phyloP scores from a whole-genome alignment of 2,113 vertebrate genomes.

The Okapia johnstoni region DNA sequence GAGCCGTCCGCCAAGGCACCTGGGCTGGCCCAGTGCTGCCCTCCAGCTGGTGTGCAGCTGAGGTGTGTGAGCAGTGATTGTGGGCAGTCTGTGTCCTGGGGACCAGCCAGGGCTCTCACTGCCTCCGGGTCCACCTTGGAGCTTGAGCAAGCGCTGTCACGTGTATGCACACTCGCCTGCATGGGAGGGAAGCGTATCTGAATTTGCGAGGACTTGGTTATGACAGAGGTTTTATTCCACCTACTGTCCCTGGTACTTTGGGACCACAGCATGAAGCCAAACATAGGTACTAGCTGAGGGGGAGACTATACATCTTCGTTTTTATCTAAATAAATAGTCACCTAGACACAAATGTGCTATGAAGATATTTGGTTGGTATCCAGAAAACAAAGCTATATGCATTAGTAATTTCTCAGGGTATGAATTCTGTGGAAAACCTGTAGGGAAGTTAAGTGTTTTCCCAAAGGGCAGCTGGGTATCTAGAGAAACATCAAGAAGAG shows the following conservation, averaged over 20 bases:
- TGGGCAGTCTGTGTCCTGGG: not conserved
- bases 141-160: accelerated
- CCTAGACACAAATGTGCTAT: too few relatives aligned
- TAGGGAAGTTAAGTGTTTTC: not conserved
- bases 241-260: not conserved
- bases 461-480: not conserved
- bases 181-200: accelerated
- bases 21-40: not conserved
- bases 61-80: not conserved
- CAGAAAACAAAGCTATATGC: too few relatives aligned
- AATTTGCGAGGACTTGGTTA: not conserved
- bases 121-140: not conserved
- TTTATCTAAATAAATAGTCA: not conserved
- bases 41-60: not conserved
- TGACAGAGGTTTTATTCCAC: accelerated
- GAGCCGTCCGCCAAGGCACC: not conserved
- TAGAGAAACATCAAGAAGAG: not conserved
- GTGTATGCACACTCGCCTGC: accelerated
- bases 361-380: not conserved
- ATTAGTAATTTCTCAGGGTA: not conserved
- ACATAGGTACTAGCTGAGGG: not conserved
- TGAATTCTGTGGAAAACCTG: too few relatives aligned
- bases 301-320: accelerated
- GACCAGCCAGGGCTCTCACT: not conserved
- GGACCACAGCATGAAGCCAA: not conserved